These are phyloP conservation scores for Stercorarius parasiticus DNA, from an alignment of 2,113 vertebrate genomes.

Conservation along the genomic window DNA sequence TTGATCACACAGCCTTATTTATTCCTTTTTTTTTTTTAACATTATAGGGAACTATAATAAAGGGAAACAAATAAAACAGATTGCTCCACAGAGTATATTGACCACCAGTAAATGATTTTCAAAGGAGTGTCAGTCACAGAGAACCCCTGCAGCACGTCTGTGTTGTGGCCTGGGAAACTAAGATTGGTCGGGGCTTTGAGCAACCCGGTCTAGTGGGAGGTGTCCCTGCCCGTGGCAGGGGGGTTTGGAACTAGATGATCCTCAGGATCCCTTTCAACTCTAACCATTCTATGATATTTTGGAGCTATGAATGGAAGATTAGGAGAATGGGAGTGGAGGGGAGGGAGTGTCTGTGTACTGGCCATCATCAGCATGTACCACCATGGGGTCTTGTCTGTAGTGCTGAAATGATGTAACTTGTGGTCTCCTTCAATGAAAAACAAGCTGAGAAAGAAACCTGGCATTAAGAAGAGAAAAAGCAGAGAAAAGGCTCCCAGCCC, in stretches of 20 bases:
- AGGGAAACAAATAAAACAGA: not conserved
- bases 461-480: not conserved
- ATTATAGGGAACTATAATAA: not conserved
- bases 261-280: not conserved
- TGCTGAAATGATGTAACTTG: not conserved
- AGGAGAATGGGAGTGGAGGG: not conserved
- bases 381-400: not conserved
- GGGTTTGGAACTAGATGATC: not conserved
- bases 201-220: not conserved
- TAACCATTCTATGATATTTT: not conserved
- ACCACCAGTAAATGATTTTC: not conserved
- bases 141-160: not conserved
- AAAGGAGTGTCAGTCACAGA: not conserved
- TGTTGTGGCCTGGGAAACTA: not conserved
- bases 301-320: not conserved
- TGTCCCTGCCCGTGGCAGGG: not conserved
- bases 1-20: not conserved
- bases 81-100: not conserved
- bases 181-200: not conserved
- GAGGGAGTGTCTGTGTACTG: not conserved
- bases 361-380: not conserved
- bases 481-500: not conserved
- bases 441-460: not conserved
- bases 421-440: not conserved
- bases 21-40: not conserved